Evolutionary conservation across 2,888 invertebrate genomes (phyloP).

Genomic region (Therioaphis trifolii): DNA sequence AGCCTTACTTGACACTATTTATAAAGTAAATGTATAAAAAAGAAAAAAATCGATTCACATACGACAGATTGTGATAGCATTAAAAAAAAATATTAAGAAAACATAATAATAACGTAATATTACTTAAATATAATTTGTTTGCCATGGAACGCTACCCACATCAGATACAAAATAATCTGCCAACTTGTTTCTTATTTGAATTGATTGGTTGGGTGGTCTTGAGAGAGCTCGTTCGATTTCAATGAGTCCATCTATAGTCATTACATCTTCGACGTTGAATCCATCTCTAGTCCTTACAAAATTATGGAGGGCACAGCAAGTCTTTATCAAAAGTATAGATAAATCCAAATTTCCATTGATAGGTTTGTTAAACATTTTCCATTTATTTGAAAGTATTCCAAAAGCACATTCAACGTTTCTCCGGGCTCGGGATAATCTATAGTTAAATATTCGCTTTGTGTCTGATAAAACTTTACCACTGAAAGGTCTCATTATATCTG

Average conservation of each 20-base stretch:
- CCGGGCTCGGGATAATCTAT: slow-evolving; percentile 30
- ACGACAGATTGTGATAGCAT: not conserved
- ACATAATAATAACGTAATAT: slow-evolving; percentile 35
- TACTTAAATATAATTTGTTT: slow-evolving; percentile 48
- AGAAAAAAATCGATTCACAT: not conserved
- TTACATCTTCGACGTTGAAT: slow-evolving; percentile 31
- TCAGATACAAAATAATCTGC: too few species aligned
- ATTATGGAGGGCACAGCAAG: slow-evolving; percentile 38
- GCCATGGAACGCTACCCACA: slow-evolving; percentile 36
- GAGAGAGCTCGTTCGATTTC: slow-evolving; percentile 13
- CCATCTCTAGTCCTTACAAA: slow-evolving; percentile 40
- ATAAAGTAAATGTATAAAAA: not conserved
- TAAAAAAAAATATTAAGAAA: slow-evolving; percentile 5
- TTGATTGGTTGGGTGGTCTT: slow-evolving; percentile 32
- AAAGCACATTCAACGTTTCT: slow-evolving; percentile 37
- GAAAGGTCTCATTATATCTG: slow-evolving; percentile 38
- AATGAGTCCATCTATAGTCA: slow-evolving; percentile 30
- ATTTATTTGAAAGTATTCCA: slow-evolving; percentile 36
- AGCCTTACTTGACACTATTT: slow-evolving; percentile 16
- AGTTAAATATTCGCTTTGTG: slow-evolving; percentile 12
- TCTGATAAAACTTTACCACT: slow-evolving; percentile 37
- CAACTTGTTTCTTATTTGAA: slow-evolving; percentile 47
- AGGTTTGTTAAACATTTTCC: slow-evolving; percentile 35
- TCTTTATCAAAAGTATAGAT: slow-evolving; percentile 31
- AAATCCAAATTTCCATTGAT: slow-evolving; percentile 43